Percentiles rank a stretch among this genome's conserved stretches.
phyloP scores from a whole-genome alignment of 2,888 invertebrate genomes.

The Drosophila cyrtoloma region DNA sequence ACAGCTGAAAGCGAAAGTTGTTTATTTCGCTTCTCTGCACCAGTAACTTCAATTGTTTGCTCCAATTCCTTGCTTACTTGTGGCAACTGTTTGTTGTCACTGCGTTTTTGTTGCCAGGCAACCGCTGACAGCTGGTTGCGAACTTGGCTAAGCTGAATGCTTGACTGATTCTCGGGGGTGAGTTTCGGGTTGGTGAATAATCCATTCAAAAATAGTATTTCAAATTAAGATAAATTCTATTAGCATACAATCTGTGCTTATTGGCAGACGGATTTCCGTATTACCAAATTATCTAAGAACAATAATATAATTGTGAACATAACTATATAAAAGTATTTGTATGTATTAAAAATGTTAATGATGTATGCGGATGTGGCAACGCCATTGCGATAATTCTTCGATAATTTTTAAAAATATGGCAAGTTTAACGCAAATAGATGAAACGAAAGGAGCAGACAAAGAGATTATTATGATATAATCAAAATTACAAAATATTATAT shows the following conservation, averaged over 20 bases:
- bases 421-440: not conserved
- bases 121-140: conserved; percentile 38
- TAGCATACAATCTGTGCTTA: not conserved
- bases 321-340: not conserved
- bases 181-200: not conserved
- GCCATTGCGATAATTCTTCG: not conserved
- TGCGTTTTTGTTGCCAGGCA: conserved; percentile 53
- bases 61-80: conserved; percentile 28
- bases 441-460: not conserved
- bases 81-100: conserved; percentile 54
- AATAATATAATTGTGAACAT: not conserved
- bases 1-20: conserved; percentile 48
- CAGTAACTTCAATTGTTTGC: conserved; percentile 35
- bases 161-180: not conserved
- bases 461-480: not conserved
- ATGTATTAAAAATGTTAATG: not conserved
- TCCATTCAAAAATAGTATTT: rapidly evolving
- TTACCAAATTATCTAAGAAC: not conserved
- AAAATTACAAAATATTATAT: not conserved
- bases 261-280: not conserved
- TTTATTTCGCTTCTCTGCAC: conserved; percentile 35
- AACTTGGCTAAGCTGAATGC: conserved; percentile 2
- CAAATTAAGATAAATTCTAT: not conserved
- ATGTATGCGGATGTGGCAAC: not conserved
- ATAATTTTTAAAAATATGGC: not conserved